phyloP scores from a whole-genome alignment of 2,888 invertebrate species.

The Syrista parreyssii region DNA sequence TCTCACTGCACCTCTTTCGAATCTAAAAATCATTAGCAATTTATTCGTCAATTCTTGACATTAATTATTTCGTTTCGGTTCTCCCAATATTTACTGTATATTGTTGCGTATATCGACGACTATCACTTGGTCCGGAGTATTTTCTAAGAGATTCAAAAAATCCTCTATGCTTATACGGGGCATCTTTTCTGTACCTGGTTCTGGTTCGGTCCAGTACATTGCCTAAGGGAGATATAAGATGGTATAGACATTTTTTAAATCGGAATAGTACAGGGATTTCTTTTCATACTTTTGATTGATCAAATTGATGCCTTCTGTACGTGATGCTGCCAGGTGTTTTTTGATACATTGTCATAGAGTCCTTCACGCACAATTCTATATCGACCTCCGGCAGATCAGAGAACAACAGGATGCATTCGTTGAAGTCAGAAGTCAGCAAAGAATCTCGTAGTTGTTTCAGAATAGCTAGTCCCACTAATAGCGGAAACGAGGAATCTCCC shows the following conservation, averaged over 20 bases:
- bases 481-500: slow-evolving; percentile 92
- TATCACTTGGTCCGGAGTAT: slow-evolving; percentile 69
- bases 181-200: slow-evolving; percentile 58
- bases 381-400: slow-evolving; percentile 99
- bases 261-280: not conserved
- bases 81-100: slow-evolving; percentile 73
- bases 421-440: slow-evolving; percentile 91
- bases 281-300: slow-evolving; percentile 51
- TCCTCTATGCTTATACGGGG: slow-evolving; percentile 89
- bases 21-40: slow-evolving; percentile 70
- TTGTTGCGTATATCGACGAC: slow-evolving; percentile 78
- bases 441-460: slow-evolving; percentile 87
- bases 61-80: not conserved
- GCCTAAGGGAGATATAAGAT: slow-evolving; percentile 34
- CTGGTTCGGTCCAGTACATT: slow-evolving; percentile 55
- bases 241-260: not conserved
- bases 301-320: slow-evolving; percentile 80
- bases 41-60: not conserved
- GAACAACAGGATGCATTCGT: slow-evolving; percentile 97
- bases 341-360: slow-evolving; percentile 87
- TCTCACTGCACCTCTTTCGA: slow-evolving; percentile 80
- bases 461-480: slow-evolving; percentile 95
- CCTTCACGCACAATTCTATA: slow-evolving; percentile 91
- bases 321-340: slow-evolving; percentile 90
- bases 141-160: slow-evolving; percentile 79